Evolutionary conservation across 2,113 vertebrate species (phyloP).

Genomic region (Otolemur garnettii): DNA sequence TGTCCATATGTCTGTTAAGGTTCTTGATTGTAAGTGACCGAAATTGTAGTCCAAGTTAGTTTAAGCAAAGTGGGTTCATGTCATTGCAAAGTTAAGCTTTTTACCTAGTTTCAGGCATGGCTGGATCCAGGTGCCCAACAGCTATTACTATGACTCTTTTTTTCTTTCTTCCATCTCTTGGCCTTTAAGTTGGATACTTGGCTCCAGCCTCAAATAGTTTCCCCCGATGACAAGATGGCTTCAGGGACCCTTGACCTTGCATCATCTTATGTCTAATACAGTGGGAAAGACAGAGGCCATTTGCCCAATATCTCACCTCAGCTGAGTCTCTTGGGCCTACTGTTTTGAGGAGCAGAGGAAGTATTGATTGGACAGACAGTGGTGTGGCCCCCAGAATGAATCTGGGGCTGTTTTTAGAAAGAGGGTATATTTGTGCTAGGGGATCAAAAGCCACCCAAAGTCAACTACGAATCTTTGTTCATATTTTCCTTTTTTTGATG

Average conservation of each 20-base stretch:
- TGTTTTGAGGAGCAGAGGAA: background rate
- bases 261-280: background rate
- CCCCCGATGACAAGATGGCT: background rate
- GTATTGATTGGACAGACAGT: accelerated
- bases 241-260: background rate
- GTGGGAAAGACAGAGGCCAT: background rate
- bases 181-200: background rate
- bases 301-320: background rate
- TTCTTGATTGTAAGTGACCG: background rate
- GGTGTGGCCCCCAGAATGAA: background rate
- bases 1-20: background rate
- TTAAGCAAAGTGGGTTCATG: background rate
- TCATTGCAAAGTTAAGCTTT: background rate
- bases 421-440: background rate
- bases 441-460: background rate
- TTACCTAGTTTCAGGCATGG: background rate
- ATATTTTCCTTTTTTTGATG: background rate
- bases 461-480: background rate
- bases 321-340: background rate
- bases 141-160: background rate
- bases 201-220: background rate
- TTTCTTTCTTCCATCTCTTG: background rate
- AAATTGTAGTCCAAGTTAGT: background rate
- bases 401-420: background rate
- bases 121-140: background rate